Percentiles rank a stretch among this genome's conserved stretches.
Conservation (phyloP, 2,888 invertebrate species). For the Philaethria dido region DNA sequence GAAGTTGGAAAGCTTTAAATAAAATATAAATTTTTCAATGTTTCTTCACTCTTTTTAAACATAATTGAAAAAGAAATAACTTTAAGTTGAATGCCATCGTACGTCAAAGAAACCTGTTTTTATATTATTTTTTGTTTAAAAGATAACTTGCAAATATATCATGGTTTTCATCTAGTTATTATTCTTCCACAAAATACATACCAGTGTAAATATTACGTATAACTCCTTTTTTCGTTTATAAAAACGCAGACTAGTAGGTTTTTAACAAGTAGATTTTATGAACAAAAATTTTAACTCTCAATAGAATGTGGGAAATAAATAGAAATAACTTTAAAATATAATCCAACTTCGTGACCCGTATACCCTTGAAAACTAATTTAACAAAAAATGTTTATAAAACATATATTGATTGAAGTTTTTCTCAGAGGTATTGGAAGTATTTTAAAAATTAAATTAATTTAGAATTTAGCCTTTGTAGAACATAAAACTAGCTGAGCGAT, state of each 20-base stretch:
- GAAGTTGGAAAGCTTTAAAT: no score
- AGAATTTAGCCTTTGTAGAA: neutral
- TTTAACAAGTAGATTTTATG: neutral
- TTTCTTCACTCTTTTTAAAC: no score
- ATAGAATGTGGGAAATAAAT: neutral
- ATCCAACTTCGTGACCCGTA: neutral
- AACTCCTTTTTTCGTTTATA: no score
- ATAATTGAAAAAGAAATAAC: no score
- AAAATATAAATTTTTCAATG: no score
- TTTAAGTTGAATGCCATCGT: no score
- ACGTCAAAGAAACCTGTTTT: no score
- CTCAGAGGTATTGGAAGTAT: neutral
- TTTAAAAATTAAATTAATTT: neutral
- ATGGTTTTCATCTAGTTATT: no score
- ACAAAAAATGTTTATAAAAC: neutral
- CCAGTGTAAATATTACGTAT: no score
- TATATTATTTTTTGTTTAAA: no score
- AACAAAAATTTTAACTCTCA: neutral
- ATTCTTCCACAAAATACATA: no score
- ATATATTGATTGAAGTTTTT: neutral
- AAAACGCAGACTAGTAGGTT: neutral
- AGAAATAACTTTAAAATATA: neutral
- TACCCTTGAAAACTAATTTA: neutral
- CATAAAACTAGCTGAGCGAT: neutral
- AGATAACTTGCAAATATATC: no score